Base-by-base conservation (phyloP, 2,113 vertebrate species). In the Ophthalmolycus amberensis region DNA sequence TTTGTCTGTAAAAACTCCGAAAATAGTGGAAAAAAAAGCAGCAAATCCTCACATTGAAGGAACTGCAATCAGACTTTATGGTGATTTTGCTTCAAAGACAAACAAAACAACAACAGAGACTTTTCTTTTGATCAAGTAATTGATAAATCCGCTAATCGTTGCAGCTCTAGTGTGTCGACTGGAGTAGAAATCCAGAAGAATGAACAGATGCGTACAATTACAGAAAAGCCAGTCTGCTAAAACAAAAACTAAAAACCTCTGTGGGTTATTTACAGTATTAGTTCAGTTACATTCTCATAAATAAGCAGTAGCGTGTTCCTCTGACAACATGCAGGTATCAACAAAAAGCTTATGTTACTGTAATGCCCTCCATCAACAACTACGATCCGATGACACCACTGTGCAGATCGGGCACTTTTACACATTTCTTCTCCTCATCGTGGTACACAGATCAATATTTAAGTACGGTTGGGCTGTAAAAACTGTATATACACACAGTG, bases 321-420 rank as follows among this genome's bases (percentile, higher is more conserved):
- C 37, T 52, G 1, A 32, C 18, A 56, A 40, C 70, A 38, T 65
- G 32, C 32, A 66, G 9, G 65, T 3, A 63, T 2, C 20, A 65
- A 75, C 15, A 71, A 34, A 46, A n/a, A 81, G 67, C 84, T 84
- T 79, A 50, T 50, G 48, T 20, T 50, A 7, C 48, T 50, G 48
- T 50, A 50, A 15, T 46, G 15, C 40, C 40, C 40, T 42, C 40
- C 9, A 3, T 42, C 40, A 10, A 42, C 40, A 9, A 38, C 38
- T 38, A 38, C 38, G 9, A 38, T 38, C 8, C 15, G 15, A 46
- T 15, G 44, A 46, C 1, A 4, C 40, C 40, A 16, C 44, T 16
- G 44, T 15, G 40, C 15, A 46, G 5, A 46, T 46, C 44, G 3
- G 15, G 3, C 14, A 46, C 44, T 60, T 74, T 40, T 3, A 71